Conservation (phyloP, 23 tunicate species). For the Trididemnum miniatum region DNA sequence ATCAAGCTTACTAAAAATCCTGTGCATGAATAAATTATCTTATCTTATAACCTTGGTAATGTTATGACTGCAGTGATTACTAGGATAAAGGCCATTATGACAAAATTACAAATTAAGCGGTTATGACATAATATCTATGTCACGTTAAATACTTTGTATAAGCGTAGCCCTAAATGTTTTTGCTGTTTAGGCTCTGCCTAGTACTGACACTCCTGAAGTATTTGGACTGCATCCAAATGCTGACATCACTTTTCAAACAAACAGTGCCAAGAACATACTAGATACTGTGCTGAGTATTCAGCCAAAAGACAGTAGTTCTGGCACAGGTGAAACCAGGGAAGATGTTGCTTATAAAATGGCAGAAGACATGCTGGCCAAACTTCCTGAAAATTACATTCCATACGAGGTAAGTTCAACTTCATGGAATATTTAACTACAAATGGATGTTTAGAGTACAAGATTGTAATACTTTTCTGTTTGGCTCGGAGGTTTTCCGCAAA, state of each 20-base stretch:
- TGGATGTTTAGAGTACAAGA: too few relatives aligned
- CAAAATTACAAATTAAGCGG: too few relatives aligned
- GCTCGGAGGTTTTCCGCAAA: too few relatives aligned
- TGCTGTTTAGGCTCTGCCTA: constrained; percentile 44
- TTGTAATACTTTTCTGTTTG: too few relatives aligned
- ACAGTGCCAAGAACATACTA: constrained; percentile 77
- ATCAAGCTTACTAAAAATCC: too few relatives aligned
- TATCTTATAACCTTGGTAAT: too few relatives aligned
- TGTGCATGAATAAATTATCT: too few relatives aligned
- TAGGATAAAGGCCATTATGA: too few relatives aligned
- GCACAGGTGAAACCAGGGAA: constrained; percentile 96
- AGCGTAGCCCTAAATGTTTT: not conserved
- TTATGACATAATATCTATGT: too few relatives aligned
- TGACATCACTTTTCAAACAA: constrained; percentile 97
- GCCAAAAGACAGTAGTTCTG: constrained; percentile 96
- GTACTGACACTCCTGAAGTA: constrained; percentile 93
- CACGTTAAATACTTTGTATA: too few relatives aligned
- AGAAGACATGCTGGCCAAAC: constrained; percentile 84
- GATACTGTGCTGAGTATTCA: constrained; percentile 91
- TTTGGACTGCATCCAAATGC: constrained; percentile 98
- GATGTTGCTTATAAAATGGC: constrained; percentile 87
- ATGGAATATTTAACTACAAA: too few relatives aligned
- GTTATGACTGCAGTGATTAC: too few relatives aligned
- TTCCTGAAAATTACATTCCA: constrained; percentile 72
- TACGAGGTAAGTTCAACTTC: constrained; percentile 77